Conservation (phyloP, 2,888 invertebrate genomes). For the Thecophora atra region DNA sequence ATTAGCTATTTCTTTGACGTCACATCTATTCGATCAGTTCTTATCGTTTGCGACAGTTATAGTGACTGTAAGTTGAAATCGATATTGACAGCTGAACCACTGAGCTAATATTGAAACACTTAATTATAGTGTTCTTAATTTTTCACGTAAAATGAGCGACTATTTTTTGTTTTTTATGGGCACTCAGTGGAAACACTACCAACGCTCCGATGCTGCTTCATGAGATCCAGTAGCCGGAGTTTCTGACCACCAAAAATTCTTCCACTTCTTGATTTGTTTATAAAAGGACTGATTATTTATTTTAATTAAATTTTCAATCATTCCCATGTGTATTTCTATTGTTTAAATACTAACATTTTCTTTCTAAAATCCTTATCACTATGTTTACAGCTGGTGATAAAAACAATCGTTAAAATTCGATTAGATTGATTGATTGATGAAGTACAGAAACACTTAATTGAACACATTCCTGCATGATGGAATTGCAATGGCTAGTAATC, state of each 20-base stretch:
- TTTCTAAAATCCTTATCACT: conserved; percentile 3
- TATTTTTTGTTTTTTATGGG: no score
- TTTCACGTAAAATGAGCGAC: neutral
- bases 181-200: no score
- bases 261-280: neutral
- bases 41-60: no score
- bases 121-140: no score
- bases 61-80: neutral
- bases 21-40: no score
- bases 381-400: conserved; percentile 1
- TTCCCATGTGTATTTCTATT: conserved; percentile 2
- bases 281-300: conserved; percentile 1
- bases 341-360: conserved; percentile 1
- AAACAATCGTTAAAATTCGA: neutral
- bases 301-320: neutral
- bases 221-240: conserved; percentile 11
- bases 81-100: neutral
- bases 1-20: no score
- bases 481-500: conserved; percentile 16
- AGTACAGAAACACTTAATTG: conserved; percentile 9
- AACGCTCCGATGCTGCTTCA: no score
- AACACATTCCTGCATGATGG: neutral
- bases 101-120: no score
- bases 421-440: neutral
- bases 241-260: neutral